Evolutionary conservation across 2,888 invertebrate genomes (phyloP).

Genomic region (Choristoneura rosaceana): DNA sequence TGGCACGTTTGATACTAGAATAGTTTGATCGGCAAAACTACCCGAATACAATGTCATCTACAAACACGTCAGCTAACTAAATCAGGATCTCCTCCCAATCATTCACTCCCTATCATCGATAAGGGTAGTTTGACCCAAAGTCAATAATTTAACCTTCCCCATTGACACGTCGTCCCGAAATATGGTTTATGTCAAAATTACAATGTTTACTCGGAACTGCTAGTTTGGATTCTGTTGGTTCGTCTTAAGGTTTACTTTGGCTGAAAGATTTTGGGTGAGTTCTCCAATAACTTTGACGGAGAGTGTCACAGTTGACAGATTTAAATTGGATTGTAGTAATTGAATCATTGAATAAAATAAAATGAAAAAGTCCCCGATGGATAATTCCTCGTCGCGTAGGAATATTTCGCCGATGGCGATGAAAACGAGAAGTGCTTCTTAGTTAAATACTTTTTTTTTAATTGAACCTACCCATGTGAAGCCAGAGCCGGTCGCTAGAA

Average conservation of each 20-base stretch:
- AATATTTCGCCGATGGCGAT: too few species aligned
- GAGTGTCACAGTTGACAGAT: constrained; percentile 24
- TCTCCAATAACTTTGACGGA: constrained; percentile 35
- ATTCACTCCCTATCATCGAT: constrained; percentile 28
- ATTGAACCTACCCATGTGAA: too few species aligned
- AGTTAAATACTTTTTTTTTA: too few species aligned
- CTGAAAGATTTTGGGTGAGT: neutral
- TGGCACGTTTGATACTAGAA: too few species aligned
- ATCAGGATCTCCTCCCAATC: constrained; percentile 1
- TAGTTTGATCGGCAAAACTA: too few species aligned
- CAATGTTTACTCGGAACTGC: neutral
- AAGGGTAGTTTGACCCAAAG: constrained; percentile 34
- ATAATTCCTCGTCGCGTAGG: too few species aligned
- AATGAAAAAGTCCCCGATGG: too few species aligned
- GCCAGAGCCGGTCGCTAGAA: too few species aligned
- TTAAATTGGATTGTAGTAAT: neutral
- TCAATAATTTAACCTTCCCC: constrained; percentile 35
- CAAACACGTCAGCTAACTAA: neutral
- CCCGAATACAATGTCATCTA: neutral
- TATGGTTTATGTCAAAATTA: constrained; percentile 38
- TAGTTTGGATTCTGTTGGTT: neutral
- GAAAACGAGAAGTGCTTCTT: too few species aligned
- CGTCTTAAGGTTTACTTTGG: constrained; percentile 17
- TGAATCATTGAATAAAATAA: neutral
- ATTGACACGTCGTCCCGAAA: constrained; percentile 37